Evolutionary conservation across 2,113 vertebrate species (phyloP).

Genomic region (Pontoporia blainvillei): DNA sequence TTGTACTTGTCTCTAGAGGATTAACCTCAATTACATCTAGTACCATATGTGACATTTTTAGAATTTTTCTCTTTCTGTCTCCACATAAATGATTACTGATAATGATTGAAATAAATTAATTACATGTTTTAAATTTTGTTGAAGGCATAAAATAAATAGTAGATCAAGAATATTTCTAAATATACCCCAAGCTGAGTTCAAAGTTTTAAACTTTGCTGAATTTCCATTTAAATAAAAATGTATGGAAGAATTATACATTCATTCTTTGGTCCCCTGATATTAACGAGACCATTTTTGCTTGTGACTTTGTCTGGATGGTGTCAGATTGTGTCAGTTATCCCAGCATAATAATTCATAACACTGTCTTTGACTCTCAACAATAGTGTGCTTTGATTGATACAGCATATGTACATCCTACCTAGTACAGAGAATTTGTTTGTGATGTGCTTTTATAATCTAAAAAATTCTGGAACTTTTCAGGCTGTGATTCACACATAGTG

Average conservation of each 20-base stretch:
- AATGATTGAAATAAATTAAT: conserved; percentile 11
- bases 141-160: not conserved
- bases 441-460: not conserved
- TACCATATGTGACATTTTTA: not conserved
- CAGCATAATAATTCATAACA: not conserved
- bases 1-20: not conserved
- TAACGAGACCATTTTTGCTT: not conserved
- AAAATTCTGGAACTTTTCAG: not conserved
- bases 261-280: not conserved
- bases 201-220: not conserved
- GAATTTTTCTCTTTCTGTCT: not conserved
- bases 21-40: not conserved
- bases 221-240: not conserved
- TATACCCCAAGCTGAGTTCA: not conserved
- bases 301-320: not conserved
- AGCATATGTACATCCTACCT: not conserved
- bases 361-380: not conserved
- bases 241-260: no score
- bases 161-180: not conserved
- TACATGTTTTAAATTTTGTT: not conserved
- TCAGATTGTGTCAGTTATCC: not conserved
- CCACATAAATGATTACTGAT: not conserved
- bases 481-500: not conserved
- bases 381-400: not conserved
- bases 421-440: not conserved